A percentile compares a stretch with the other conserved stretches of the same genome.
Evolutionary conservation across 2,113 vertebrate species (phyloP).

Genomic region (Oophaga pumilio): DNA sequence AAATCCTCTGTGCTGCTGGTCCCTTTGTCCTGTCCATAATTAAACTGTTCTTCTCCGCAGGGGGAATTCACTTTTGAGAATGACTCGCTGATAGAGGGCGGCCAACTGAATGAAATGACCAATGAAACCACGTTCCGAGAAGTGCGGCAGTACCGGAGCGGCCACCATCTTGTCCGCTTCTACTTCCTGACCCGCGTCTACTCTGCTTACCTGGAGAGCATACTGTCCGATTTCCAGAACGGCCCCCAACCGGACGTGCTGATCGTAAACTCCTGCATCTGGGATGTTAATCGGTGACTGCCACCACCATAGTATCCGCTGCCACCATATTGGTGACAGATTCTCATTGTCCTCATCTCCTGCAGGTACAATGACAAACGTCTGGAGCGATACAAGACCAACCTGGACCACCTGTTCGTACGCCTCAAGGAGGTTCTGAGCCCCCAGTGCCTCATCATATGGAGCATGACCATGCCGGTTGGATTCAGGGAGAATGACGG

Average conservation of each 20-base stretch:
- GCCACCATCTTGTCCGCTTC: conserved; percentile 82
- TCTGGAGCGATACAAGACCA: conserved; percentile 70
- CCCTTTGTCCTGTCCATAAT: background rate
- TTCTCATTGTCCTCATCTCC: background rate
- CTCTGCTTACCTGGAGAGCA: conserved; percentile 76
- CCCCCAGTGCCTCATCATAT: conserved; percentile 77
- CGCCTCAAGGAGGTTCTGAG: conserved; percentile 70
- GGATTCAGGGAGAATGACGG: conserved; percentile 41
- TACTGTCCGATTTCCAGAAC: conserved; percentile 73
- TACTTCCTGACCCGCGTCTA: conserved; percentile 83
- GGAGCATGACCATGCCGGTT: conserved; percentile 86
- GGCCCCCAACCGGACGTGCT: conserved; percentile 78
- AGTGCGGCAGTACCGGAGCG: conserved; percentile 78
- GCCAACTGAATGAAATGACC: conserved; percentile 65
- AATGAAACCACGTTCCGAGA: conserved; percentile 76
- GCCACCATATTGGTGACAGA: background rate
- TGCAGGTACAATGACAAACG: conserved; percentile 73
- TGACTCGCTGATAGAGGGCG: conserved; percentile 80
- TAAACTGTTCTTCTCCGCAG: conserved; percentile 52
- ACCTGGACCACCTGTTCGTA: conserved; percentile 74
- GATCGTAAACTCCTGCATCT: conserved; percentile 84
- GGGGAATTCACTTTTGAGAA: conserved; percentile 79
- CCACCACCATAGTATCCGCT: background rate
- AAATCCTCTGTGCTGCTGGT: background rate
- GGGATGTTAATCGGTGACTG: conserved; percentile 85